These are phyloP conservation scores for Spicauda simplicius DNA, from an alignment of 2,888 invertebrate species.

Conservation along the genomic window DNA sequence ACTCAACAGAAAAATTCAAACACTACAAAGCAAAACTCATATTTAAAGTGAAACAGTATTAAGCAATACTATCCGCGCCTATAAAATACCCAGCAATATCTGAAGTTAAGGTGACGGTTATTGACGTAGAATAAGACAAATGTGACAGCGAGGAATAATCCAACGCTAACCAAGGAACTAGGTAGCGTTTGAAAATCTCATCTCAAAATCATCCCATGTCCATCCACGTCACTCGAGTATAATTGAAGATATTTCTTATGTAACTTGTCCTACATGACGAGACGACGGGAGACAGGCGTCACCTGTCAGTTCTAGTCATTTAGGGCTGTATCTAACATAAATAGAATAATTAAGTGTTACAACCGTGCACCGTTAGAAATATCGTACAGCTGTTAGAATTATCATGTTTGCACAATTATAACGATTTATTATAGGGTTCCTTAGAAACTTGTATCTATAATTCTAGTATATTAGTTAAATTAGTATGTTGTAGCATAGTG, in stretches of 20 bases:
- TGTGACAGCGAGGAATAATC: constrained; percentile 27
- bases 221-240: constrained; percentile 17
- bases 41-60: neutral
- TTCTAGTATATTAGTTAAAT: too few species aligned
- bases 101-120: neutral
- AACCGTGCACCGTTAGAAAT: too few species aligned
- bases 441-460: too few species aligned
- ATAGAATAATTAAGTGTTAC: too few species aligned
- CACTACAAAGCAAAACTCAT: neutral
- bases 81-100: constrained; percentile 2
- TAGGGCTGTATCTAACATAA: neutral
- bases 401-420: too few species aligned
- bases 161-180: neutral
- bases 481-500: too few species aligned
- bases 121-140: constrained; percentile 19
- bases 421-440: too few species aligned
- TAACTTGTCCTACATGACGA: constrained; percentile 13
- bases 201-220: constrained; percentile 29
- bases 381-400: too few species aligned
- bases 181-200: constrained; percentile 7
- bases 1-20: too few species aligned
- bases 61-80: neutral
- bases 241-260: constrained; percentile 31
- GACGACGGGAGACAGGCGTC: constrained; percentile 12
- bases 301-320: constrained; percentile 14